Conservation (phyloP, 2,797 vertebrate genomes). For the Manis pentadactyla region DNA sequence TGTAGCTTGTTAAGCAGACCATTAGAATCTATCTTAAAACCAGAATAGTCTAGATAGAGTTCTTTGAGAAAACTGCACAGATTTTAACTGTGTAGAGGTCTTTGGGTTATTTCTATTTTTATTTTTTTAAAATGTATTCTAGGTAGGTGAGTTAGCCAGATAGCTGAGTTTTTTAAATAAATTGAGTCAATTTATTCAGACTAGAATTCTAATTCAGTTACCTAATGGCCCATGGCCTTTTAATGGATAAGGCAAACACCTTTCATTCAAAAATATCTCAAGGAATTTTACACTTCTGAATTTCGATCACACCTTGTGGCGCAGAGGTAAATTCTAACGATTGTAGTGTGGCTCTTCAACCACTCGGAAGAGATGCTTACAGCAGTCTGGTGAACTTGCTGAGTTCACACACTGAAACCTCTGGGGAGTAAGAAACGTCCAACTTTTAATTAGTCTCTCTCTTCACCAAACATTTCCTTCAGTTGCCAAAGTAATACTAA, state of each 20-base stretch:
- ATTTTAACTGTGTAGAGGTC: background rate
- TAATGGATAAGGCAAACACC: background rate
- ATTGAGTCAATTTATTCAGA: conserved; percentile 26
- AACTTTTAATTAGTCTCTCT: background rate
- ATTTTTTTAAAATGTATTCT: background rate
- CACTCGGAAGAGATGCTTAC: background rate
- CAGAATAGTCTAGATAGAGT: background rate
- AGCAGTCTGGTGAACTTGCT: background rate
- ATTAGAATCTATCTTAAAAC: background rate
- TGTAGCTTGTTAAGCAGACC: background rate
- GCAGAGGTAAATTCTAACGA: background rate
- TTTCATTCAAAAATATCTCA: background rate
- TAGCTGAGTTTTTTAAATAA: background rate
- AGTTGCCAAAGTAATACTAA: background rate
- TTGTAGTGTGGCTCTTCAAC: background rate
- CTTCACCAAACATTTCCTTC: background rate
- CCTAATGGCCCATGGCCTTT: background rate
- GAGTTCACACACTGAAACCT: background rate
- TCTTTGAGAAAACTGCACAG: background rate
- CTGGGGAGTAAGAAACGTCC: background rate
- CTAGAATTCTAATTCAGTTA: background rate
- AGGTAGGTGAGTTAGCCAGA: background rate
- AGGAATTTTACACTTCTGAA: background rate
- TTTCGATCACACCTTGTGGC: background rate
- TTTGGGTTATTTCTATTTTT: background rate